Conservation (phyloP, 1,140 invertebrate species). For the Drosophila virilis region DNA sequence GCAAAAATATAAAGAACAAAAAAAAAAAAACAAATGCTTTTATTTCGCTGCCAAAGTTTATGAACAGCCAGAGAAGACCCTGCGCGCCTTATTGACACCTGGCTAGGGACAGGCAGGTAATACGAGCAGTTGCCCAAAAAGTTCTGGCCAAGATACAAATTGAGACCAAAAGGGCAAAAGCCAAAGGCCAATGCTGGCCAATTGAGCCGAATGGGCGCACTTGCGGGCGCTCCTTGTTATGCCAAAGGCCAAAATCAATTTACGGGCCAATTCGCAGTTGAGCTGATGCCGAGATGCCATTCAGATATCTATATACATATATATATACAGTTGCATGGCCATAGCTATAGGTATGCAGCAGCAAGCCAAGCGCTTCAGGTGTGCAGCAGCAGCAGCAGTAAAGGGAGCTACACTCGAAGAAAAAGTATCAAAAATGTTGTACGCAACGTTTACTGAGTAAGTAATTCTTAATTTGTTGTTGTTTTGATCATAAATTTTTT, state of each 20-base stretch:
- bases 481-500: too few species aligned
- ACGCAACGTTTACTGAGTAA: too few species aligned
- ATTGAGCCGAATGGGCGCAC: not conserved
- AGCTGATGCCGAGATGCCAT: not conserved
- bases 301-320: not conserved
- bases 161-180: not conserved
- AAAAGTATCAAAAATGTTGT: not conserved
- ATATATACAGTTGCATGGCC: not conserved
- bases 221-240: slow-evolving; percentile 6
- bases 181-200: slow-evolving; percentile 13
- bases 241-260: slow-evolving; percentile 11
- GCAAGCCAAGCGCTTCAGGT: too few species aligned
- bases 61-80: slow-evolving; percentile 48
- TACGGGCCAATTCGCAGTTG: not conserved
- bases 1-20: slow-evolving; percentile 19
- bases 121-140: slow-evolving; percentile 2
- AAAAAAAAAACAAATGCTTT: not conserved
- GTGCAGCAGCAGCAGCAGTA: not conserved
- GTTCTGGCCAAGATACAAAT: slow-evolving; percentile 10
- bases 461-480: too few species aligned
- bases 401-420: not conserved
- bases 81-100: slow-evolving; percentile 12
- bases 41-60: slow-evolving; percentile 33
- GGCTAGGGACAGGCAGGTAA: not conserved
- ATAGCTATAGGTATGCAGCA: not conserved